phyloP scores from a whole-genome alignment of 2,888 invertebrate genomes.

The Cosmopolites sordidus region DNA sequence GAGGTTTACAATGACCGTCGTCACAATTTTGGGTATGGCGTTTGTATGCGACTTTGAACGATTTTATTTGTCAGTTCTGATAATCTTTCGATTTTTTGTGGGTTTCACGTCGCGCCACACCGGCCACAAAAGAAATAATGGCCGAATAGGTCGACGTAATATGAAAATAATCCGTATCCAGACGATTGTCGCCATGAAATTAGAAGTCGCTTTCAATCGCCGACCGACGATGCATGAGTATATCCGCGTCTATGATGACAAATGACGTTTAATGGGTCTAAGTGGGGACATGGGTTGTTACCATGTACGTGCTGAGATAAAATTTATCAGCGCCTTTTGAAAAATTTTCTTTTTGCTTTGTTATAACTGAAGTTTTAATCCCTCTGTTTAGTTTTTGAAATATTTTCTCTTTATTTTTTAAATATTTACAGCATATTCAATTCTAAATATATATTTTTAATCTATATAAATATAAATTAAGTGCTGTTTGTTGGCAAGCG shows the following conservation, averaged over 20 bases:
- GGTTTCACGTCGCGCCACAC: neutral
- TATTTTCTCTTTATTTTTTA: too few species aligned
- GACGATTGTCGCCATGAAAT: neutral
- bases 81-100: slow-evolving; percentile 21
- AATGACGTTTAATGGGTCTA: neutral
- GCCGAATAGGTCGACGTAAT: neutral
- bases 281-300: too few species aligned
- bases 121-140: too few species aligned
- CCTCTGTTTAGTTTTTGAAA: too few species aligned
- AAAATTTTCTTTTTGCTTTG: too few species aligned
- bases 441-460: too few species aligned
- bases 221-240: neutral
- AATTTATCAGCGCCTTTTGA: too few species aligned
- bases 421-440: too few species aligned
- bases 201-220: neutral
- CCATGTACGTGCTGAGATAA: too few species aligned
- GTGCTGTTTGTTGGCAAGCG: too few species aligned
- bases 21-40: slow-evolving; percentile 14
- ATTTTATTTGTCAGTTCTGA: slow-evolving; percentile 24
- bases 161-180: slow-evolving; percentile 2
- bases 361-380: too few species aligned
- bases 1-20: slow-evolving; percentile 23
- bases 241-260: slow-evolving; percentile 2
- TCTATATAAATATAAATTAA: too few species aligned
- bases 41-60: slow-evolving; percentile 20